Conservation (phyloP, 2,113 vertebrate species). For the Pandion haliaetus region DNA sequence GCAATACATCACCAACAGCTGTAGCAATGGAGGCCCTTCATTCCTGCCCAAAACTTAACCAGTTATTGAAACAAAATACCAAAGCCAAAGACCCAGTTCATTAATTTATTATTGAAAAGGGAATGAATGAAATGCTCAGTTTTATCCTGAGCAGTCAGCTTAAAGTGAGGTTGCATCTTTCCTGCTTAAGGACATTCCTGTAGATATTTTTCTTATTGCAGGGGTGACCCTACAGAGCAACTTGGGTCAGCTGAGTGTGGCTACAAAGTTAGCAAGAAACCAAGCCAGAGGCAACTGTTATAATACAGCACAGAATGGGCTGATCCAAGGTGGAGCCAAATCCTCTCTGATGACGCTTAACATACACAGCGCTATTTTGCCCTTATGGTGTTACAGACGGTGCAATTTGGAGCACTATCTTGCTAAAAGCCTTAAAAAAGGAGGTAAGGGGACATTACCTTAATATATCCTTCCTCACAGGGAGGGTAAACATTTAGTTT, state of each 20-base stretch:
- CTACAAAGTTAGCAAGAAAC: not conserved
- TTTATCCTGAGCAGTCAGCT: not conserved
- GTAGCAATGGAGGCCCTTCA: not conserved
- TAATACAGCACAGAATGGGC: too few species aligned
- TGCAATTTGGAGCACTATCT: not conserved
- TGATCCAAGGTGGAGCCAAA: not conserved
- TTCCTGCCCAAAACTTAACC: not conserved
- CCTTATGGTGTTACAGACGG: not conserved
- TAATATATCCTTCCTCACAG: not conserved
- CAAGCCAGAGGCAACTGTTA: not conserved
- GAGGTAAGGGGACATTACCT: not conserved
- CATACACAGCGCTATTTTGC: not conserved
- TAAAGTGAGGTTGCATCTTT: not conserved
- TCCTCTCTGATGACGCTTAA: not conserved
- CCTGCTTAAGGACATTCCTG: not conserved
- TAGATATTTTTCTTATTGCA: not conserved
- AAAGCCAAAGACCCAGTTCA: not conserved
- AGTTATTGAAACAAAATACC: not conserved
- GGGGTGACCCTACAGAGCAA: not conserved
- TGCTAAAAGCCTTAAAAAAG: not conserved
- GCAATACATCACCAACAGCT: not conserved
- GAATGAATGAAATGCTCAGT: not conserved
- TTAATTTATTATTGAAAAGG: not conserved
- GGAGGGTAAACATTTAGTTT: not conserved
- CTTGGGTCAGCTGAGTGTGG: not conserved